These are phyloP conservation scores for Nasonia oneida DNA, from an alignment of 2,888 invertebrate species.

Conservation along the genomic window DNA sequence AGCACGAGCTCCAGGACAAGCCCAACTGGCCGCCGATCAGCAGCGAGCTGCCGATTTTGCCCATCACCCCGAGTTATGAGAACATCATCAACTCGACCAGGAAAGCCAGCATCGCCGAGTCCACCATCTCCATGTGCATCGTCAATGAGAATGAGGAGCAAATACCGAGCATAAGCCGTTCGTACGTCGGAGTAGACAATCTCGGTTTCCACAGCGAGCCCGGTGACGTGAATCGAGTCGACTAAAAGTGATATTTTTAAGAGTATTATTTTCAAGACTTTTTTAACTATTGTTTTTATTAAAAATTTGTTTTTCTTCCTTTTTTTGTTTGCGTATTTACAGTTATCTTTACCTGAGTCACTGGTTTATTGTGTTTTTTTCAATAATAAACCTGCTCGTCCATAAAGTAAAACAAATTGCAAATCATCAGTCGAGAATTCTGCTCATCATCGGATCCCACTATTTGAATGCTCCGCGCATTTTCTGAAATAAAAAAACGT, in stretches of 20 bases:
- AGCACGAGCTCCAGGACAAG: slow-evolving; percentile 81
- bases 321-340: slow-evolving; percentile 21
- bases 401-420: slow-evolving; percentile 75
- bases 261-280: slow-evolving; percentile 56
- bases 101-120: slow-evolving; percentile 62
- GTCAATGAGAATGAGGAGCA: slow-evolving; percentile 56
- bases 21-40: slow-evolving; percentile 84
- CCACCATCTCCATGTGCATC: slow-evolving; percentile 50
- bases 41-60: slow-evolving; percentile 68
- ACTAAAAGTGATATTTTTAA: slow-evolving; percentile 55
- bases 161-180: slow-evolving; percentile 19
- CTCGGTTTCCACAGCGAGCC: slow-evolving; percentile 61
- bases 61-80: slow-evolving; percentile 70
- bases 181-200: slow-evolving; percentile 64
- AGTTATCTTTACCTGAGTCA: slow-evolving; percentile 45
- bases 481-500: slow-evolving; percentile 68
- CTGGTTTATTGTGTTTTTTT: slow-evolving; percentile 53
- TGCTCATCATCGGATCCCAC: slow-evolving; percentile 70
- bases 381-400: slow-evolving; percentile 74
- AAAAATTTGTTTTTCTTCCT: background rate
- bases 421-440: slow-evolving; percentile 74
- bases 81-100: slow-evolving; percentile 67
- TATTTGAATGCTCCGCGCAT: slow-evolving; percentile 74
- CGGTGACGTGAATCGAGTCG: slow-evolving; percentile 46
- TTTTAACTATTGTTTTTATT: slow-evolving; percentile 37